Evolutionary conservation across 2,888 invertebrate genomes (phyloP).

Genomic region (Frankliniella intonsa): DNA sequence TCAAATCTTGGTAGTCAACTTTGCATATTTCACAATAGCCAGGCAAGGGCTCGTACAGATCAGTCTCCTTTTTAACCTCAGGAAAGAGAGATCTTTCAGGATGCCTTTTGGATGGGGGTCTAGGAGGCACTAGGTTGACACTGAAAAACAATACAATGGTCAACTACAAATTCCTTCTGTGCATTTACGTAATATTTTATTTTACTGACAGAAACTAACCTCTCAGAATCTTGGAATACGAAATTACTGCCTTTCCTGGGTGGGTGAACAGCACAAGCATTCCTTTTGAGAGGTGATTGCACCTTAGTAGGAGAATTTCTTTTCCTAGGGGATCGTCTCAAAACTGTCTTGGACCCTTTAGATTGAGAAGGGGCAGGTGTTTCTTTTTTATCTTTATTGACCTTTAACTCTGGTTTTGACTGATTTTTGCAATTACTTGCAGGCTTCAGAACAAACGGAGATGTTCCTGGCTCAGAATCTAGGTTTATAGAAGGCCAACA

Average conservation of each 20-base stretch:
- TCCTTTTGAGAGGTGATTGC: neutral
- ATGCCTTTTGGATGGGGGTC: neutral
- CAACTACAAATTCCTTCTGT: neutral
- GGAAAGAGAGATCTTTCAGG: neutral
- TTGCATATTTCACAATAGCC: conserved; percentile 81
- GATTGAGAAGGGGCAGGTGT: neutral
- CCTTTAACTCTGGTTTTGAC: neutral
- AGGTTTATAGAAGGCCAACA: conserved; percentile 58
- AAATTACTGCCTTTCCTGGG: neutral
- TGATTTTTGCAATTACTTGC: neutral
- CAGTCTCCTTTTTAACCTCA: neutral
- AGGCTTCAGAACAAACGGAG: conserved; percentile 45
- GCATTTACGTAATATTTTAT: neutral
- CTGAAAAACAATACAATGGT: neutral
- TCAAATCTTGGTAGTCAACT: conserved; percentile 64
- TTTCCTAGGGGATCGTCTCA: neutral
- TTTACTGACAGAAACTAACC: neutral
- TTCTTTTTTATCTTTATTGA: neutral
- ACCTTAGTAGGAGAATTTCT: neutral
- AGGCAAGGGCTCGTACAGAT: conserved; percentile 38
- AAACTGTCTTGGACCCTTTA: neutral
- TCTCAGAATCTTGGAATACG: neutral
- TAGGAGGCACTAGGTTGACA: neutral
- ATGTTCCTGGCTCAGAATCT: conserved; percentile 46
- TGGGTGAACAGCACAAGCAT: neutral